phyloP scores from a whole-genome alignment of 2,113 vertebrate species.

The Varanus komodoensis region DNA sequence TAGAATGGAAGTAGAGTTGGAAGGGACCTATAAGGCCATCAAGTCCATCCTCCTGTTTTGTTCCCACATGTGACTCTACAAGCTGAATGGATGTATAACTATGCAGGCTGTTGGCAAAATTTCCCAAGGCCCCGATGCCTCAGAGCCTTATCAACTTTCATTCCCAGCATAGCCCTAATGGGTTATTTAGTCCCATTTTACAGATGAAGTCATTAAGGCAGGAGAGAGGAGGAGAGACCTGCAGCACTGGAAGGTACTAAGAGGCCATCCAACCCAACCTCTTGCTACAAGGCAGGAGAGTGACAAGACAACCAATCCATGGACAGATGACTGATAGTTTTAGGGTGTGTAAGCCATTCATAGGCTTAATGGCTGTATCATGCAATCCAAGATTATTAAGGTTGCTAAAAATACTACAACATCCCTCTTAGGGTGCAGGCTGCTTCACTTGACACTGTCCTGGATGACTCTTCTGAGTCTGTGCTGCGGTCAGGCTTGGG shows the following conservation, averaged over 20 bases:
- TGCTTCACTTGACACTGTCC: not conserved
- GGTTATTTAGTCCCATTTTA: constrained; percentile 1
- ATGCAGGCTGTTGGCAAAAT: too few relatives aligned
- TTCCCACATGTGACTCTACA: too few relatives aligned
- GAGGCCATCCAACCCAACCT: not conserved
- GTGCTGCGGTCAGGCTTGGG: not conserved
- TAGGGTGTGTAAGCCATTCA: not conserved
- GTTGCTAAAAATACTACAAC: not conserved
- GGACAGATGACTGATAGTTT: not conserved
- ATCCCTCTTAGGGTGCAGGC: too few relatives aligned
- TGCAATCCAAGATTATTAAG: not conserved
- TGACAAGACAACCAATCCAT: not conserved
- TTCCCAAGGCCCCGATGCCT: not conserved
- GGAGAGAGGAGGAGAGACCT: not conserved
- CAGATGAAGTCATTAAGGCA: not conserved
- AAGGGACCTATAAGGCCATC: too few relatives aligned
- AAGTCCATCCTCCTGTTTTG: too few relatives aligned
- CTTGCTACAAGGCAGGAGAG: too few relatives aligned
- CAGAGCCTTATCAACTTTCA: not conserved
- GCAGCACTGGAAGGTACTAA: not conserved
- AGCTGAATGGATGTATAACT: too few relatives aligned
- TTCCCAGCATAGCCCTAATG: not conserved
- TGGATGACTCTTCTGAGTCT: not conserved
- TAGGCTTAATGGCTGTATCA: not conserved
- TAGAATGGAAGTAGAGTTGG: too few relatives aligned